Percentiles rank a stretch among this genome's conserved stretches.
Conservation (phyloP, 2,888 invertebrate species). For the Pristionchus maxplancki region DNA sequence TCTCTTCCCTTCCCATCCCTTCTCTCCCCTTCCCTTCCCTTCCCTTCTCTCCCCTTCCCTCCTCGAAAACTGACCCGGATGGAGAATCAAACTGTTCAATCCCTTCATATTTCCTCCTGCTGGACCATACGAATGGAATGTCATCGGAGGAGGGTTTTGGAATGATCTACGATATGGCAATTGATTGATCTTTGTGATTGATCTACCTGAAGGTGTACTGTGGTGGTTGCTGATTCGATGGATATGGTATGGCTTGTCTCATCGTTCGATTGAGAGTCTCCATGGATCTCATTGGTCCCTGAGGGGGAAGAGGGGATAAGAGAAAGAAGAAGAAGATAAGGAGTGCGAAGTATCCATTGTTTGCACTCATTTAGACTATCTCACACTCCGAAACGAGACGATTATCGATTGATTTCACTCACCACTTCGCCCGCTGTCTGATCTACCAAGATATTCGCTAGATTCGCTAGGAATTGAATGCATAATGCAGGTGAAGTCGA, state of each 20-base stretch:
- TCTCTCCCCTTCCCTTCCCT: background rate
- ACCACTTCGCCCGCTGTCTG: constrained; percentile 24
- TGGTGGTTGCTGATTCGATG: background rate
- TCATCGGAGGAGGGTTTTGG: constrained; percentile 46
- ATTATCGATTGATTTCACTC: constrained; percentile 1
- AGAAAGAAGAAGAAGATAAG: background rate
- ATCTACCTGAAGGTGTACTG: constrained; percentile 42
- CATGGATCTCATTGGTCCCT: constrained; percentile 23
- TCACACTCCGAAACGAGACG: background rate
- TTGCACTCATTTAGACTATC: constrained; percentile 26
- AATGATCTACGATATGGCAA: constrained; percentile 10
- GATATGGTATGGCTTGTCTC: background rate
- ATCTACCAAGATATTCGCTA: constrained; percentile 63
- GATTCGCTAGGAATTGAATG: constrained; percentile 61
- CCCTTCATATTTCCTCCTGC: constrained; percentile 65
- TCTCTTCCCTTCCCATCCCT: background rate
- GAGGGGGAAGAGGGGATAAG: background rate
- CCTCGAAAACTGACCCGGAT: constrained; percentile 60
- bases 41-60: background rate
- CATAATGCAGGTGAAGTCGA: constrained; percentile 61
- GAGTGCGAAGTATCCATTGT: background rate
- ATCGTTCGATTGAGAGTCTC: background rate
- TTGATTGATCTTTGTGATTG: background rate
- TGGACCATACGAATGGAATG: constrained; percentile 20
- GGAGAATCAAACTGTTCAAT: constrained; percentile 64